These are phyloP conservation scores for Neodon shergylaensis DNA, from an alignment of 2,113 vertebrate genomes.

Conservation along the genomic window DNA sequence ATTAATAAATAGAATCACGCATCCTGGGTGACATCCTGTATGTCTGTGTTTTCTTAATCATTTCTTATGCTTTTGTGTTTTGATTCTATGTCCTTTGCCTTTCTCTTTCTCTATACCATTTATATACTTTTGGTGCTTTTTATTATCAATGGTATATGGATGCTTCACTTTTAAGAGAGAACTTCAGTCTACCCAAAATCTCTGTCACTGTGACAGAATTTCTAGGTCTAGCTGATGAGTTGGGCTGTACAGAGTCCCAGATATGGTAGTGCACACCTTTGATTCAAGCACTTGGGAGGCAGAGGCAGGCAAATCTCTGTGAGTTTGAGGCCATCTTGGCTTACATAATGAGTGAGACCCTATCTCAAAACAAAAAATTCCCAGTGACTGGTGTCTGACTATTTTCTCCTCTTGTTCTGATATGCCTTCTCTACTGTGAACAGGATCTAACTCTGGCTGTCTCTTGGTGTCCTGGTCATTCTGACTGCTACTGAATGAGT, in stretches of 20 bases:
- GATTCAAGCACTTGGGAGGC: not conserved
- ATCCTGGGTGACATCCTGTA: not conserved
- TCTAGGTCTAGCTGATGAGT: not conserved
- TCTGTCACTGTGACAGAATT: not conserved
- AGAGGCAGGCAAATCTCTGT: not conserved
- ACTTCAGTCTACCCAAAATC: not conserved
- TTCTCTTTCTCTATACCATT: not conserved
- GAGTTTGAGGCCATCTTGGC: not conserved
- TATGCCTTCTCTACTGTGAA: not conserved
- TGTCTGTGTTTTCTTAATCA: not conserved
- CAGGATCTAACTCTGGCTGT: not conserved
- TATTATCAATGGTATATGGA: not conserved
- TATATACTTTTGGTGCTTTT: not conserved
- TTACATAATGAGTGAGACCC: not conserved
- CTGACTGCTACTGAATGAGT: not conserved
- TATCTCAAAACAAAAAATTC: not conserved
- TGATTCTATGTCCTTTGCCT: not conserved
- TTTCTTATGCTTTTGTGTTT: not conserved
- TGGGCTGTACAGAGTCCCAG: not conserved
- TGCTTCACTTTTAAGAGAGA: slow-evolving; percentile 36
- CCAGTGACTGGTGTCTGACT: not conserved
- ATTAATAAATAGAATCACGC: not conserved
- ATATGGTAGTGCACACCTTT: not conserved
- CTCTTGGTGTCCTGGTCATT: not conserved
- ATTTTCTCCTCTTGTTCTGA: not conserved